Percentiles rank a stretch among this genome's conserved stretches.
These are phyloP conservation scores for Charanyca ferruginea DNA, from an alignment of 2,888 invertebrate genomes.

Conservation along the genomic window DNA sequence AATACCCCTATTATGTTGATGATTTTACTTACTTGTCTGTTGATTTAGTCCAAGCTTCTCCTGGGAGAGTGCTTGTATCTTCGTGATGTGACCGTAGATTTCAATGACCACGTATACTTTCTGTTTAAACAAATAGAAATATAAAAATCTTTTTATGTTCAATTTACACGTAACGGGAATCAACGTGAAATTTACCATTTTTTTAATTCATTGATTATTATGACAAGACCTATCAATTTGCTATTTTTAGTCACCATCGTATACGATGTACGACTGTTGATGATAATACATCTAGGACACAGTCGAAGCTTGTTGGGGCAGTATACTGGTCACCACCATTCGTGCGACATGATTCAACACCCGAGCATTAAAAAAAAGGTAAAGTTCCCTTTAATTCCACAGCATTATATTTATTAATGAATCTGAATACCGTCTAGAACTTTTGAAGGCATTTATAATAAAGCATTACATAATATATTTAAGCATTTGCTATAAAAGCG, in stretches of 20 bases:
- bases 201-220: conserved; percentile 1
- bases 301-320: not conserved
- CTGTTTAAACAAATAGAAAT: conserved; percentile 80
- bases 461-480: not conserved
- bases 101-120: conserved; percentile 96
- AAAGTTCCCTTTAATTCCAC: conserved; percentile 28
- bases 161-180: not conserved
- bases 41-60: conserved; percentile 71
- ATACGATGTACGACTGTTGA: too few relatives aligned
- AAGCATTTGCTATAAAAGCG: conserved; percentile 31
- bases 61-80: conserved; percentile 93
- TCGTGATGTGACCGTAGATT: conserved; percentile 94
- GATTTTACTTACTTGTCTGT: conserved; percentile 63
- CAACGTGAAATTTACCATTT: conserved; percentile 34
- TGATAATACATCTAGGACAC: not conserved
- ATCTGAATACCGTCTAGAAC: conserved; percentile 3
- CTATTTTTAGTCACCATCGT: too few relatives aligned
- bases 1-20: too few relatives aligned
- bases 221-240: not conserved
- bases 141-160: conserved; percentile 19
- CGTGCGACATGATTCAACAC: not conserved
- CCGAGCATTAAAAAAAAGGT: conserved; percentile 7
- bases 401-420: conserved; percentile 1
- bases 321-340: not conserved
- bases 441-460: conserved; percentile 9